These are phyloP conservation scores for Holocentrus rufus DNA, from an alignment of 2,797 vertebrate species.

Conservation along the genomic window DNA sequence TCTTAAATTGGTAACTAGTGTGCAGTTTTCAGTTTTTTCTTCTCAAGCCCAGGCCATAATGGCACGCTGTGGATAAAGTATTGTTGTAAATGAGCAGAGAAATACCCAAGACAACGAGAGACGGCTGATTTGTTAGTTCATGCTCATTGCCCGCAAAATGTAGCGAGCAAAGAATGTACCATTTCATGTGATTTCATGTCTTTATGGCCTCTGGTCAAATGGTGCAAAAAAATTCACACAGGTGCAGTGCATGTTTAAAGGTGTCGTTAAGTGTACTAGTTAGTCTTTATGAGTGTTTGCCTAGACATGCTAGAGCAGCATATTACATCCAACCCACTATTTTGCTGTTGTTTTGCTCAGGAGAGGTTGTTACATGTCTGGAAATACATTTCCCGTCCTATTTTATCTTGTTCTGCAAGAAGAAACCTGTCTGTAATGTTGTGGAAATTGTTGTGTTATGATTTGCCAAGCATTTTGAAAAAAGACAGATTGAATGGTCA, in stretches of 20 bases:
- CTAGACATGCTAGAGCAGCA: conserved; percentile 27
- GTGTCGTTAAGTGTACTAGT: conserved; percentile 8
- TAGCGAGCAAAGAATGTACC: conserved; percentile 36
- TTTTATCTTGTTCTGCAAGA: conserved; percentile 11
- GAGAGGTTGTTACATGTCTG: conserved; percentile 21
- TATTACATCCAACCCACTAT: conserved; percentile 52
- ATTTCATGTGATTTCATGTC: conserved; percentile 45
- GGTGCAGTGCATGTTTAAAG: conserved; percentile 46
- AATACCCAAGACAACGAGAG: conserved; percentile 46
- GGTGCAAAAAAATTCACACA: conserved; percentile 48
- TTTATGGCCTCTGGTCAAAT: conserved; percentile 22
- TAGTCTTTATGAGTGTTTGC: conserved; percentile 27
- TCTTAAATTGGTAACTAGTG: conserved; percentile 59
- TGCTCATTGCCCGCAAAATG: conserved; percentile 27
- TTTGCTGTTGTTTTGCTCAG: conserved; percentile 39
- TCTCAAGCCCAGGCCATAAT: conserved; percentile 17
- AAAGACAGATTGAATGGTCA: conserved; percentile 38
- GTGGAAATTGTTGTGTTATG: conserved; percentile 33
- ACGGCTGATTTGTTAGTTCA: conserved; percentile 50
- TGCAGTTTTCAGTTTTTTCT: conserved; percentile 21
- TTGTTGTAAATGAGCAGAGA: conserved; percentile 46
- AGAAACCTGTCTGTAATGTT: conserved; percentile 8
- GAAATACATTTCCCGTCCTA: conserved; percentile 17
- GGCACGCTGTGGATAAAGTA: conserved; percentile 23
- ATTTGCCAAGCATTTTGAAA: conserved; percentile 18